These are phyloP conservation scores for Atethmia centrago DNA, from an alignment of 2,888 invertebrate genomes.

Conservation along the genomic window DNA sequence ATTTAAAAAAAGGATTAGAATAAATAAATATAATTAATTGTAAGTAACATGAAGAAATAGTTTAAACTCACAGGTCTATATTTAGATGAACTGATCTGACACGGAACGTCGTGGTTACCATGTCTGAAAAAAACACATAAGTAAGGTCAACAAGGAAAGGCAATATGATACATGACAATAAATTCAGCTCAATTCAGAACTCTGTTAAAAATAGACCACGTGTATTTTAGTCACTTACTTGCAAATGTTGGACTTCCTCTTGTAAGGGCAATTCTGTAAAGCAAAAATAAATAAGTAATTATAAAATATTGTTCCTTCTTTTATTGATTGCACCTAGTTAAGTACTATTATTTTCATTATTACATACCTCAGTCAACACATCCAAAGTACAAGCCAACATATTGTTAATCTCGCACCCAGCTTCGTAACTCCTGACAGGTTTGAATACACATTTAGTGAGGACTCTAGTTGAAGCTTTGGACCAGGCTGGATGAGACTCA, in stretches of 20 bases:
- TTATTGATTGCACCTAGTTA: background rate
- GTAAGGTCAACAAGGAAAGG: background rate
- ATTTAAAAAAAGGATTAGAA: background rate
- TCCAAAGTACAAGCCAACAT: conserved; percentile 83
- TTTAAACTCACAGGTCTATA: conserved; percentile 79
- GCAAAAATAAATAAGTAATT: conserved; percentile 7
- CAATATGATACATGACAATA: background rate
- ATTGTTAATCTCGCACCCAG: conserved; percentile 81
- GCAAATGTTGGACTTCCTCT: conserved; percentile 78
- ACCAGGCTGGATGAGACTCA: conserved; percentile 74
- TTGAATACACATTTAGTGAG: conserved; percentile 80
- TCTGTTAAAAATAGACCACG: background rate
- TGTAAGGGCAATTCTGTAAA: conserved; percentile 85
- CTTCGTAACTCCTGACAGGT: conserved; percentile 70
- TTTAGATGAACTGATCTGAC: conserved; percentile 84
- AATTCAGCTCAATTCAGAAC: background rate
- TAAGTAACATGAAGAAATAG: background rate
- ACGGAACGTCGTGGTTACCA: conserved; percentile 65
- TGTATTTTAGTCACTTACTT: conserved; percentile 72
- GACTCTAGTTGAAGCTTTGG: conserved; percentile 80
- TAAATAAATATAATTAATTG: background rate
- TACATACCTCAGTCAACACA: conserved; percentile 82
- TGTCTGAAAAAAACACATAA: conserved; percentile 43
- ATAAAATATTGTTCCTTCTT: background rate
- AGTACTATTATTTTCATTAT: background rate